These are phyloP conservation scores for Lonchura striata DNA, from an alignment of 2,113 vertebrate genomes.

Conservation along the genomic window DNA sequence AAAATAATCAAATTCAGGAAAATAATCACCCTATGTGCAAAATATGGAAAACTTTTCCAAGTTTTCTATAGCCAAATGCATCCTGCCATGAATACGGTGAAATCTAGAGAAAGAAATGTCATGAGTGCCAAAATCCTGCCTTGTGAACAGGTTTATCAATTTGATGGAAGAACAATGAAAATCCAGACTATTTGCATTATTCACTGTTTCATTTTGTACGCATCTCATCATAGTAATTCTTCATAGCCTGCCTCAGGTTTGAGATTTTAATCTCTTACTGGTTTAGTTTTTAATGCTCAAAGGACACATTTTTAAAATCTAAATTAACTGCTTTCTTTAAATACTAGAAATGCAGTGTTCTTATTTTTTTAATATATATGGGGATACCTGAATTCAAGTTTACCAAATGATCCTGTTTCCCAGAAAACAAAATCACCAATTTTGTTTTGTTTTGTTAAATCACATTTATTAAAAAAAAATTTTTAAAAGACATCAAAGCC, in stretches of 20 bases:
- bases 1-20: background rate
- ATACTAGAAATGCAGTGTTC: rapidly evolving
- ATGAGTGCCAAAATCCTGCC: background rate
- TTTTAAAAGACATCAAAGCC: background rate
- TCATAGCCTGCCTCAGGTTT: background rate
- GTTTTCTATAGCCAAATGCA: background rate
- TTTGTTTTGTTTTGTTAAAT: background rate
- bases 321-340: background rate
- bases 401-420: background rate
- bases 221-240: background rate
- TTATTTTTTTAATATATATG: background rate
- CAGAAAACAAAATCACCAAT: background rate
- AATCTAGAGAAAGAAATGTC: background rate
- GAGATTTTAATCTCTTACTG: background rate
- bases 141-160: background rate
- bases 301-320: background rate
- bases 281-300: background rate
- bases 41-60: background rate
- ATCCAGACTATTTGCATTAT: background rate
- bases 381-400: background rate
- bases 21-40: rapidly evolving
- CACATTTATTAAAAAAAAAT: background rate
- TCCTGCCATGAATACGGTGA: background rate
- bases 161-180: background rate
- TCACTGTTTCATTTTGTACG: background rate